A percentile compares a stretch with the other conserved stretches of the same genome.
These are phyloP conservation scores for Oscheius sp. DNA, from an alignment of 2,888 invertebrate genomes.

Conservation along the genomic window DNA sequence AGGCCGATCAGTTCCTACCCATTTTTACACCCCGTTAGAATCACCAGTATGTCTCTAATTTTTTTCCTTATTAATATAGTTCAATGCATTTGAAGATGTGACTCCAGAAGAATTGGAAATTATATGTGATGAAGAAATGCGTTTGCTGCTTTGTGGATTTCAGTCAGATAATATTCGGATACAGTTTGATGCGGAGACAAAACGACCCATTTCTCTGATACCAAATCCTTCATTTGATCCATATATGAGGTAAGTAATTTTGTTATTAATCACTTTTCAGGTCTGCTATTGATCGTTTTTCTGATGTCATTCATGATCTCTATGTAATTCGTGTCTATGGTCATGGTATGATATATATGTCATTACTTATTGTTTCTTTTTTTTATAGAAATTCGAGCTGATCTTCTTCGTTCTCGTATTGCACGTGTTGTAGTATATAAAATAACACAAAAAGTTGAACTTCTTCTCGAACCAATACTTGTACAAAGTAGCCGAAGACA, in stretches of 20 bases:
- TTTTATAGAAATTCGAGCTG: not conserved
- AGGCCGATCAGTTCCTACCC: not conserved
- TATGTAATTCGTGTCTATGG: conserved; percentile 11
- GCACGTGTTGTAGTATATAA: not conserved
- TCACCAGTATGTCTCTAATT: not conserved
- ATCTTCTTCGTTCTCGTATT: conserved; percentile 6
- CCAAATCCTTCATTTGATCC: conserved; percentile 23
- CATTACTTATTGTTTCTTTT: not conserved
- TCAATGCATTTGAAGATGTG: conserved; percentile 13
- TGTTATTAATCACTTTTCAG: not conserved
- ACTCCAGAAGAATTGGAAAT: conserved; percentile 23
- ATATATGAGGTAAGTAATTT: conserved; percentile 1
- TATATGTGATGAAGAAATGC: conserved; percentile 20
- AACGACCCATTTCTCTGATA: not conserved
- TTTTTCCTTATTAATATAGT: conserved; percentile 14
- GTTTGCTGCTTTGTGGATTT: conserved; percentile 11
- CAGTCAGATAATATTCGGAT: conserved; percentile 26
- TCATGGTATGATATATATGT: not conserved
- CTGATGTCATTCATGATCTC: conserved; percentile 15
- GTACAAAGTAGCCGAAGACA: not conserved
- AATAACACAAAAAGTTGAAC: not conserved
- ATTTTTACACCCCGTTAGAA: not conserved
- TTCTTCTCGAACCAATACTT: not conserved
- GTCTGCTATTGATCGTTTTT: conserved; percentile 16
- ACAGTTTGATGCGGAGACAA: not conserved